phyloP scores from a whole-genome alignment of 2,888 invertebrate genomes.

The Idaea biselata region DNA sequence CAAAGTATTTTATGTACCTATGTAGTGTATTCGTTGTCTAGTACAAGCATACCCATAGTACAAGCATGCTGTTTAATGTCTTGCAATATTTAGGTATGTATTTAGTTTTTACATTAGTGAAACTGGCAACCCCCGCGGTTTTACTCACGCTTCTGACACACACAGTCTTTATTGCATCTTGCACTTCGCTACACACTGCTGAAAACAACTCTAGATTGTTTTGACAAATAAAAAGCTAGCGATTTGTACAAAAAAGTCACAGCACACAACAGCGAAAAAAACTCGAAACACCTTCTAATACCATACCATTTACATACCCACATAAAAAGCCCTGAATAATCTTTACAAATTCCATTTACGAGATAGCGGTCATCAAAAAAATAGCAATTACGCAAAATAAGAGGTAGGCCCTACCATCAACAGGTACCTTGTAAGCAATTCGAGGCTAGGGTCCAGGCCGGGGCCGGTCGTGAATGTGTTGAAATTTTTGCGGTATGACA shows the following conservation, averaged over 20 bases:
- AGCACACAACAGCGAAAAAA: not conserved
- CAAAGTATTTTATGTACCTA: too few species aligned
- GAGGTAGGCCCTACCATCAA: conserved; percentile 10
- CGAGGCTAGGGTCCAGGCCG: conserved; percentile 14
- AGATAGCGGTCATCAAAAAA: not conserved
- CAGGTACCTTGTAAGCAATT: conserved; percentile 24
- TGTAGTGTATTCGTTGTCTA: too few species aligned
- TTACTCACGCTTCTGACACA: too few species aligned
- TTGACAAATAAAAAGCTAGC: not conserved
- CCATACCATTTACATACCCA: not conserved
- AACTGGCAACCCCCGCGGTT: too few species aligned
- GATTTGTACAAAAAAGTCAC: not conserved
- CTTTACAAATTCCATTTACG: not conserved
- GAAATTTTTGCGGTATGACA: conserved; percentile 20
- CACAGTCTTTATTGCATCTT: too few species aligned
- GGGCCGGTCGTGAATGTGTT: conserved; percentile 18
- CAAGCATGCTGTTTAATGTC: too few species aligned
- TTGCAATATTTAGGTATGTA: too few species aligned
- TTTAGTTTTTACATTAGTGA: too few species aligned
- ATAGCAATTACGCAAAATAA: not conserved
- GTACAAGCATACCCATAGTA: too few species aligned
- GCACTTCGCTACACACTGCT: not conserved
- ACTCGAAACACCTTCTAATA: not conserved
- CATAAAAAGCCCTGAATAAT: not conserved
- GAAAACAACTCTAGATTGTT: not conserved